phyloP scores from a whole-genome alignment of 2,888 invertebrate genomes.

The Chelonus formosanus region DNA sequence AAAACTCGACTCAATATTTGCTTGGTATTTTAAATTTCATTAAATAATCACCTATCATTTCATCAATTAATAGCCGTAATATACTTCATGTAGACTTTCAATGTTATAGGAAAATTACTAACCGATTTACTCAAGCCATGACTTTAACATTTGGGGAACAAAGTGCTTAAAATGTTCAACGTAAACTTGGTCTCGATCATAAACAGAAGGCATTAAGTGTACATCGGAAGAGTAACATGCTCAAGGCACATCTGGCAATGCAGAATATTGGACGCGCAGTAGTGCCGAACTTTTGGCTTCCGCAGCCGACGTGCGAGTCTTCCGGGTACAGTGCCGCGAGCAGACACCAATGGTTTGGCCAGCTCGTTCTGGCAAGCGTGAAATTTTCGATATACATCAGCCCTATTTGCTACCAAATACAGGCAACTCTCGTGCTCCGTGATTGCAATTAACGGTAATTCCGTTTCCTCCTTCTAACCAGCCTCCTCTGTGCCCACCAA shows the following conservation, averaged over 20 bases:
- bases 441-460: conserved; percentile 52
- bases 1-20: too few species aligned
- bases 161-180: too few species aligned
- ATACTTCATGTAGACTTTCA: too few species aligned
- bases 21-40: too few species aligned
- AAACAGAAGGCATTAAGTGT: too few species aligned
- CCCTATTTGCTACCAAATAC: conserved; percentile 13
- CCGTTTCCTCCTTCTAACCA: conserved; percentile 43
- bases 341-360: conserved; percentile 25
- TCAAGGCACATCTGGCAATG: conserved; percentile 10
- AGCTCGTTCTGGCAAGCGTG: conserved; percentile 28
- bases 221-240: conserved; percentile 4
- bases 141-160: too few species aligned
- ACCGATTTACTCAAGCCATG: too few species aligned
- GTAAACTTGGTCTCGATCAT: too few species aligned
- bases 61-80: too few species aligned
- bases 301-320: conserved; percentile 15
- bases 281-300: conserved; percentile 23
- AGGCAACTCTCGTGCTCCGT: conserved; percentile 30
- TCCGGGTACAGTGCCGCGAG: conserved; percentile 10
- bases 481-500: conserved; percentile 14
- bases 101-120: too few species aligned
- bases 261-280: conserved; percentile 8
- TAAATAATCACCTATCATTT: too few species aligned
- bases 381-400: conserved; percentile 37